Evolutionary conservation across 2,797 vertebrate genomes (phyloP).

Genomic region (Xerus rutilus): DNA sequence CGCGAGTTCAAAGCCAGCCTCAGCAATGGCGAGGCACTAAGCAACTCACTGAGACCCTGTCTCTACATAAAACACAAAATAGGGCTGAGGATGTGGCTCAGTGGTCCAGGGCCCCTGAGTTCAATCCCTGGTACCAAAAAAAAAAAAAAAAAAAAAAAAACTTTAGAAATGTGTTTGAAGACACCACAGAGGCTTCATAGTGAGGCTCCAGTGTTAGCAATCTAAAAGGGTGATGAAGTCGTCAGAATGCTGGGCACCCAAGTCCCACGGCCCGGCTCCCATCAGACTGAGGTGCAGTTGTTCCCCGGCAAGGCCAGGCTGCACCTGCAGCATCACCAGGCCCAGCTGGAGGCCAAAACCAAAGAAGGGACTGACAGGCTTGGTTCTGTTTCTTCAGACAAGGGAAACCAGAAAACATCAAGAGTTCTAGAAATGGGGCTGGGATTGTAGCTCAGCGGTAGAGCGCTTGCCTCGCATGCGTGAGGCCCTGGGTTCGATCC

Average conservation of each 20-base stretch:
- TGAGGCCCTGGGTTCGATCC: too few relatives aligned
- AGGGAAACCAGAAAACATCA: neutral
- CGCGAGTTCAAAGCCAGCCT: too few relatives aligned
- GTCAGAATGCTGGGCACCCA: accelerated
- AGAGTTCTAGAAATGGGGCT: neutral
- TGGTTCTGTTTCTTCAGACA: neutral
- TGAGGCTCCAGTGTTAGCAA: neutral
- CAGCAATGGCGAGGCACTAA: too few relatives aligned
- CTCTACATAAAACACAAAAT: too few relatives aligned
- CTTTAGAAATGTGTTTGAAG: neutral
- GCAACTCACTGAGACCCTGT: too few relatives aligned
- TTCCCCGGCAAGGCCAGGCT: neutral
- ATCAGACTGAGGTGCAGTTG: neutral
- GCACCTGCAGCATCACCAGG: neutral
- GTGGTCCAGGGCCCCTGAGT: too few relatives aligned
- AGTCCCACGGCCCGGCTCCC: accelerated
- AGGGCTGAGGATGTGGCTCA: too few relatives aligned
- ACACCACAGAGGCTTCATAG: neutral
- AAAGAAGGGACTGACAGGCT: neutral
- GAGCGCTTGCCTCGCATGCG: too few relatives aligned
- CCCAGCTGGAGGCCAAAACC: neutral
- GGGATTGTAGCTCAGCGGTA: too few relatives aligned
- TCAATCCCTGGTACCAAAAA: too few relatives aligned
- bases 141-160: too few relatives aligned
- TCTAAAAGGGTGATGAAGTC: neutral